These are phyloP conservation scores for Platichthys stellatus DNA, from an alignment of 2,113 vertebrate species.

Conservation along the genomic window DNA sequence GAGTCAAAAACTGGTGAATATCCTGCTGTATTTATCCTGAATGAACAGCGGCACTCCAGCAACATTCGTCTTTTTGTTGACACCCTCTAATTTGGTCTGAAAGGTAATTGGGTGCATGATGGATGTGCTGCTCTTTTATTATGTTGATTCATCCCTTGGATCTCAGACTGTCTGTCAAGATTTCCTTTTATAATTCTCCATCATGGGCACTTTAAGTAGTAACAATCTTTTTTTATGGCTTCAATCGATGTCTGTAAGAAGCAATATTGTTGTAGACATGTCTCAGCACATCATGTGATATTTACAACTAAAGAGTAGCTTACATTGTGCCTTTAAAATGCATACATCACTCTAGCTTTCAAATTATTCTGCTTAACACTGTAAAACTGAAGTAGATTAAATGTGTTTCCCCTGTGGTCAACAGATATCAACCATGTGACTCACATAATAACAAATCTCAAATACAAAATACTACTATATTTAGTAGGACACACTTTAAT, in stretches of 20 bases:
- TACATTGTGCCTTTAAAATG: not conserved
- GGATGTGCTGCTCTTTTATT: conserved; percentile 70
- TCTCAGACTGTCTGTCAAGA: conserved; percentile 57
- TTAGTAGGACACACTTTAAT: no score
- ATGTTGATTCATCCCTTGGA: conserved; percentile 64
- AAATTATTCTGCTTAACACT: no score
- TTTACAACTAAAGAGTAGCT: conserved; percentile 6
- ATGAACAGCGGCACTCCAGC: conserved; percentile 20
- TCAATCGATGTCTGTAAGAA: conserved; percentile 46
- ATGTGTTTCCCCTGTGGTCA: not conserved
- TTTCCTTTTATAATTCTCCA: conserved; percentile 50
- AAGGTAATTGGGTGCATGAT: conserved; percentile 72
- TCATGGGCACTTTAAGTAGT: conserved; percentile 37
- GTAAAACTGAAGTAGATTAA: not conserved
- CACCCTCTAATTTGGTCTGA: conserved; percentile 66
- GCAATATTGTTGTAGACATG: conserved; percentile 9
- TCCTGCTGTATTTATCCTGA: conserved; percentile 13
- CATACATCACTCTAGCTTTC: not conserved
- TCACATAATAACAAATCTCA: not conserved
- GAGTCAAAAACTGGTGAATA: conserved; percentile 24
- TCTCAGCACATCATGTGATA: conserved; percentile 18
- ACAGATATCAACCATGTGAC: not conserved
- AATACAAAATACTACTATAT: not conserved
- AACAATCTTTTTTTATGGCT: conserved; percentile 44
- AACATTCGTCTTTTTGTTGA: conserved; percentile 68